These are phyloP conservation scores for Oncorhynchus clarkii DNA, from an alignment of 2,113 vertebrate genomes.

Conservation along the genomic window DNA sequence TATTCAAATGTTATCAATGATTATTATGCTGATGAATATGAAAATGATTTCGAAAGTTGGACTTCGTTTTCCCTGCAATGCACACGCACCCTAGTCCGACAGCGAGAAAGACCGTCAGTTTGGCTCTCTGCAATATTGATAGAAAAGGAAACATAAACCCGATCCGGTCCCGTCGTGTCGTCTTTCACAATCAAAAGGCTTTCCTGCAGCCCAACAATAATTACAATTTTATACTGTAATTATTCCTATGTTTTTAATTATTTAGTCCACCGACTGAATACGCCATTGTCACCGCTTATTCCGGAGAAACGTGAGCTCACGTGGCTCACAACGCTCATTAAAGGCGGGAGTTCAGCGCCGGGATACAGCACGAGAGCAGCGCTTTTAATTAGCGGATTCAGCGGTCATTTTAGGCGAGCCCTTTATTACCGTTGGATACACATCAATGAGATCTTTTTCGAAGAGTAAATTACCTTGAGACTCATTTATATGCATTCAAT, in stretches of 20 bases:
- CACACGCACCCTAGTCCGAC: slow-evolving; percentile 14
- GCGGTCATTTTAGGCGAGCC: slow-evolving; percentile 68
- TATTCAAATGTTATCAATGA: background rate
- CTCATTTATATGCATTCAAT: slow-evolving; percentile 62
- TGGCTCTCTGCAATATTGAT: slow-evolving; percentile 76
- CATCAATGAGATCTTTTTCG: slow-evolving; percentile 40
- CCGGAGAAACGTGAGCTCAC: slow-evolving; percentile 71
- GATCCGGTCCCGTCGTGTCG: slow-evolving; percentile 65
- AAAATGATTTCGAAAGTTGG: slow-evolving; percentile 11
- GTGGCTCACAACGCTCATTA: slow-evolving; percentile 47
- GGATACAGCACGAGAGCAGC: slow-evolving; percentile 29
- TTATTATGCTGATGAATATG: background rate
- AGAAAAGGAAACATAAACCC: slow-evolving; percentile 60
- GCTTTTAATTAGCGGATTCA: slow-evolving; percentile 72
- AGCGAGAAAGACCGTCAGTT: slow-evolving; percentile 45
- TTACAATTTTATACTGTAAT: slow-evolving; percentile 91
- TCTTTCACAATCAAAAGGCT: slow-evolving; percentile 69
- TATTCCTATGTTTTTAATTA: slow-evolving; percentile 90
- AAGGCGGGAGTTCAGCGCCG: slow-evolving; percentile 27
- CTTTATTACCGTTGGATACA: slow-evolving; percentile 59
- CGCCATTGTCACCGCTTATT: slow-evolving; percentile 69
- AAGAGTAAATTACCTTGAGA: slow-evolving; percentile 44
- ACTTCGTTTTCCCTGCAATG: slow-evolving; percentile 7
- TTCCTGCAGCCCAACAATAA: slow-evolving; percentile 73
- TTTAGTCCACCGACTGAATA: slow-evolving; percentile 76